Conservation (phyloP, 2,888 invertebrate genomes). For the Parnassius orleans region DNA sequence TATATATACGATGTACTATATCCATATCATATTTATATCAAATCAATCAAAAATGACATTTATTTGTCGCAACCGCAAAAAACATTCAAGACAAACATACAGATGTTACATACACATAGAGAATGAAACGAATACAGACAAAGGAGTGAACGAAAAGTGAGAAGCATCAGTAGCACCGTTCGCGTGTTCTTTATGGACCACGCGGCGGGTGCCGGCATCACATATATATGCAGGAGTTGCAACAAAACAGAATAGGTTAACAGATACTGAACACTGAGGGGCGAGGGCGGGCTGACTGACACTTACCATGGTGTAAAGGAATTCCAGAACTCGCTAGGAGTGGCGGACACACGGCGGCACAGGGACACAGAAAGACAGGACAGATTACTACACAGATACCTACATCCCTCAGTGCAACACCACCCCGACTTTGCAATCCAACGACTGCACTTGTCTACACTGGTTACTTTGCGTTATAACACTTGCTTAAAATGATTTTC, state of each 20-base stretch:
- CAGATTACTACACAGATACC: conserved; percentile 83
- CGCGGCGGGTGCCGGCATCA: conserved; percentile 70
- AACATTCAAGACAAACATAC: conserved; percentile 81
- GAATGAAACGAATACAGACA: conserved; percentile 81
- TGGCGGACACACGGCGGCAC: conserved; percentile 85
- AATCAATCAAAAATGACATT: no score
- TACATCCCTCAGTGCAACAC: conserved; percentile 81
- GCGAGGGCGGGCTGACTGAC: conserved; percentile 84
- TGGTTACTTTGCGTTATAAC: conserved; percentile 80
- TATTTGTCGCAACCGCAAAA: conserved; percentile 72
- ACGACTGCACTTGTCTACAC: conserved; percentile 73
- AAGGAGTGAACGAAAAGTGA: conserved; percentile 77
- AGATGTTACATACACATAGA: conserved; percentile 82
- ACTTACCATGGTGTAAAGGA: conserved; percentile 99
- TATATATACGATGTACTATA: conserved; percentile 24
- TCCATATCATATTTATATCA: no score
- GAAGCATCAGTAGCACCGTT: conserved; percentile 73
- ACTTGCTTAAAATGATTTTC: conserved; percentile 55
- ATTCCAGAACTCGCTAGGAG: conserved; percentile 98
- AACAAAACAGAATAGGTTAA: conserved; percentile 80
- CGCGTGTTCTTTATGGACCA: conserved; percentile 68
- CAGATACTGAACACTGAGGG: conserved; percentile 81
- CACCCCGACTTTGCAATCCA: conserved; percentile 74
- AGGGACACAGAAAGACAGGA: conserved; percentile 86
- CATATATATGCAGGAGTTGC: conserved; percentile 80